Evolutionary conservation across 1,140 invertebrate species (phyloP), one percentile per base, ranked within the genome.

Genomic region (Oscheius sp.): DNA sequence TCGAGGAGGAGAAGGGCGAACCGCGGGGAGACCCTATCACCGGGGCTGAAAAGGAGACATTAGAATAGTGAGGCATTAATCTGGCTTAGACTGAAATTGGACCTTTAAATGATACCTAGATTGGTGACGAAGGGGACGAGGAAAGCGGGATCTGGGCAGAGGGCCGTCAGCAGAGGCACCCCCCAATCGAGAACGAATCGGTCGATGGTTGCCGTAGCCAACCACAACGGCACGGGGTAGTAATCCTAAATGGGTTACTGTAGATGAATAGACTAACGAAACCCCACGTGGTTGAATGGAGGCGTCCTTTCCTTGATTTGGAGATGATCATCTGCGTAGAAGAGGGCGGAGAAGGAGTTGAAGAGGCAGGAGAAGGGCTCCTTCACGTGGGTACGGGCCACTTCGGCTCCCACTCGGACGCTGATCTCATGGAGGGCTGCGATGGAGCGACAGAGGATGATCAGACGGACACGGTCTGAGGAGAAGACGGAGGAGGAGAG

Each of bases 101-200:
- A n/a, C n/a, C n/a, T n/a, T n/a, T n/a, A 59, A 35, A 36, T 15
- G 20, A 31, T 28, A 55, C 34, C 20, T 26, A 55, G n/a, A 52
- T 68, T 68, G 0, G 67, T 58, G 15, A 68, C 55, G 36, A 68
- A 68, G n/a, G 67, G 67, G 42, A 68, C 55, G 23, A 68, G 28
- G n/a, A 68, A 68, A 2, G 67, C 52, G 26, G 67, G 67, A 59
- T 68, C 67, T n/a, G 52, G 49, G 58, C 70, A 73, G 31, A 73
- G 62, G 18, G 70, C 62, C 2, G 70, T 64, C 10, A 73, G 62
- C 23, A 73, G 62, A 23, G 70, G 70, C 7, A 73, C 62, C 38
- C 70, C 70, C 70, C 70, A 73, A 29, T 73, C 62, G 29, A 35
- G 45, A 0, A 61, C 61, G 35, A 73, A 73, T 2, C 46, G 62